These are phyloP conservation scores for Parasteatoda lunata DNA, from an alignment of 2,888 invertebrate genomes.

Conservation along the genomic window DNA sequence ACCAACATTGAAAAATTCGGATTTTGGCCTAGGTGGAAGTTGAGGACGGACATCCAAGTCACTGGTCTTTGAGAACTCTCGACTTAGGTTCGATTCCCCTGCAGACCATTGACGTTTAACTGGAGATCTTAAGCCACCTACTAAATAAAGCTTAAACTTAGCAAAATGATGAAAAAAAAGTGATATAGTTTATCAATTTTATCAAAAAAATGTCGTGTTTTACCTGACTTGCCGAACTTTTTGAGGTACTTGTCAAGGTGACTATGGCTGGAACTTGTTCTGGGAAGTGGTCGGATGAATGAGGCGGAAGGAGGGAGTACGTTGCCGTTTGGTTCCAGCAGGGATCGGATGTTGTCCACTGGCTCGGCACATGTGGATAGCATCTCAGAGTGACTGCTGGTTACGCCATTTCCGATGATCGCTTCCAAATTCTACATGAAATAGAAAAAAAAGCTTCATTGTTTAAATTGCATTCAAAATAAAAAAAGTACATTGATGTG, in stretches of 20 bases:
- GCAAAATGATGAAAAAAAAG: neutral
- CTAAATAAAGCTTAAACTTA: neutral
- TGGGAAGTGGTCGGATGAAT: constrained; percentile 59
- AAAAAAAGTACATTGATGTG: too few species aligned
- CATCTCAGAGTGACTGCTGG: constrained; percentile 56
- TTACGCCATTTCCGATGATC: constrained; percentile 85
- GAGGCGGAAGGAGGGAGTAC: constrained; percentile 43
- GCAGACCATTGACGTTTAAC: constrained; percentile 70
- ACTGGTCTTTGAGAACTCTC: constrained; percentile 56
- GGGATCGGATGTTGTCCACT: constrained; percentile 64
- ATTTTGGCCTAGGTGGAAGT: constrained; percentile 95
- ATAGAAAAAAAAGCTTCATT: neutral
- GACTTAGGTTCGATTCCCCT: constrained; percentile 58
- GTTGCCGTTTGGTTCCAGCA: constrained; percentile 89
- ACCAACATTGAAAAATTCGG: constrained; percentile 92
- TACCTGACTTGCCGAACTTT: constrained; percentile 67
- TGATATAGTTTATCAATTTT: neutral
- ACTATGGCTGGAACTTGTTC: constrained; percentile 66
- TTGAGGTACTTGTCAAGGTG: constrained; percentile 70
- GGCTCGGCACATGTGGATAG: constrained; percentile 52
- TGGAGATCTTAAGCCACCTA: constrained; percentile 58
- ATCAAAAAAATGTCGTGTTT: neutral
- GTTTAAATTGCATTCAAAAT: neutral
- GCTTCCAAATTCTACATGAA: constrained; percentile 81
- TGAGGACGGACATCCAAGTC: constrained; percentile 83